Evolutionary conservation across 2,797 vertebrate species (phyloP).

Genomic region (Bovichtus variegatus): DNA sequence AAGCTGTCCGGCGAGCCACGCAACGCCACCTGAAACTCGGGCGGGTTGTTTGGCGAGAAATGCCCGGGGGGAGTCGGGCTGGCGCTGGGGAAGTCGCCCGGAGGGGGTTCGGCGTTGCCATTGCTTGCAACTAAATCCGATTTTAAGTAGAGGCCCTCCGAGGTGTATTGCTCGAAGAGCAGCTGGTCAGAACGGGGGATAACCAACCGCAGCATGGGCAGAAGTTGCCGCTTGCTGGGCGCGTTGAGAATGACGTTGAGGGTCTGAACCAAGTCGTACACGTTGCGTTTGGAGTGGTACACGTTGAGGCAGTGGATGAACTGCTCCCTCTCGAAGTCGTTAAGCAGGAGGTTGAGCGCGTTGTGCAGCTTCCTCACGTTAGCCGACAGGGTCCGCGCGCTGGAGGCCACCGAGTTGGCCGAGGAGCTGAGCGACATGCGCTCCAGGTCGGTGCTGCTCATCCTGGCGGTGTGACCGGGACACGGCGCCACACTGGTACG

Average conservation of each 20-base stretch:
- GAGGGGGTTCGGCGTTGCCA: constrained; percentile 67
- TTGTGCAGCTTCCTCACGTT: constrained; percentile 96
- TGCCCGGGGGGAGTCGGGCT: constrained; percentile 72
- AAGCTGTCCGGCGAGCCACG: constrained; percentile 83
- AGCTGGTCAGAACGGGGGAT: constrained; percentile 97
- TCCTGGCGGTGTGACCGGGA: constrained; percentile 73
- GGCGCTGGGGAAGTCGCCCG: constrained; percentile 58
- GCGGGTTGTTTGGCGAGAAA: constrained; percentile 62
- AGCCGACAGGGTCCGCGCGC: constrained; percentile 91
- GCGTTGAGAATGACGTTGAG: constrained; percentile 94
- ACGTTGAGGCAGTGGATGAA: constrained; percentile 97
- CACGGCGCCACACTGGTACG: constrained; percentile 67
- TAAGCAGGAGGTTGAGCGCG: constrained; percentile 93
- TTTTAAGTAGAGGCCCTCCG: constrained; percentile 93
- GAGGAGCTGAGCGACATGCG: constrained; percentile 89
- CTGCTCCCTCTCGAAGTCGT: constrained; percentile 93
- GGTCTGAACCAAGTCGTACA: constrained; percentile 96
- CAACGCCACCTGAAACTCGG: constrained; percentile 78
- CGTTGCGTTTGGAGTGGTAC: constrained; percentile 97
- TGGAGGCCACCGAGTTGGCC: constrained; percentile 85
- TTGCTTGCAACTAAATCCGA: constrained; percentile 78
- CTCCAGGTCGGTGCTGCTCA: constrained; percentile 91
- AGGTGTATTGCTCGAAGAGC: constrained; percentile 97
- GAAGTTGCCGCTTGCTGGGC: constrained; percentile 93
- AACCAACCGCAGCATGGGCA: constrained; percentile 95